These are phyloP conservation scores for Oryctolagus cuniculus DNA, from an alignment of 2,113 vertebrate species.

Conservation along the genomic window DNA sequence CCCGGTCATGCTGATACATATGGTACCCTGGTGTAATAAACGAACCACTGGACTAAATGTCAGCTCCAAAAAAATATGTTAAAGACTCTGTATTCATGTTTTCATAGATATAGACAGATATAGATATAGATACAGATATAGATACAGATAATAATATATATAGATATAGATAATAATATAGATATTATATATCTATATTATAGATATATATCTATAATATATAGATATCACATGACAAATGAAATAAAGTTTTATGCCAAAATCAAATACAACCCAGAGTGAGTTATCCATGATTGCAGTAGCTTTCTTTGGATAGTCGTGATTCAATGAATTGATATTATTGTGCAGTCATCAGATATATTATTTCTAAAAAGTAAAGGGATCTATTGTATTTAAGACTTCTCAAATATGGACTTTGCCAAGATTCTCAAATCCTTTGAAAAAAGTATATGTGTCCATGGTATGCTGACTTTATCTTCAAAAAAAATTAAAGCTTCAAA, in stretches of 20 bases:
- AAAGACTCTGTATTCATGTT: background rate
- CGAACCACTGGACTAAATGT: too few relatives aligned
- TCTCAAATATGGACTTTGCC: background rate
- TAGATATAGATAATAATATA: too few relatives aligned
- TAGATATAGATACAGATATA: too few relatives aligned
- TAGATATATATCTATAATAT: too few relatives aligned
- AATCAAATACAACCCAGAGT: background rate
- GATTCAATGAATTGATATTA: background rate
- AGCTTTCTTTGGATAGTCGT: background rate
- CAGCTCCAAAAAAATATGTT: background rate
- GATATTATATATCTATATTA: too few relatives aligned
- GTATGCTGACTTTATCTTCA: slow-evolving; percentile 40
- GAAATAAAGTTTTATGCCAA: background rate
- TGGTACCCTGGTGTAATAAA: too few relatives aligned
- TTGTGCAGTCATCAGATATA: background rate
- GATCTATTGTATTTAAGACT: background rate
- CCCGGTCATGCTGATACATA: too few relatives aligned
- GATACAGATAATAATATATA: too few relatives aligned
- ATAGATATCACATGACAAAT: background rate
- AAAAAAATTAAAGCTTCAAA: slow-evolving; percentile 48
- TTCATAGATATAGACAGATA: too few relatives aligned
- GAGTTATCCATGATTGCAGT: background rate
- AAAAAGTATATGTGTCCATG: background rate
- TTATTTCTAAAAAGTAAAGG: background rate
- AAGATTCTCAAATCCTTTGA: background rate